Evolutionary conservation across 2,797 vertebrate species (phyloP).

Genomic region (Silurus lanzhouensis): DNA sequence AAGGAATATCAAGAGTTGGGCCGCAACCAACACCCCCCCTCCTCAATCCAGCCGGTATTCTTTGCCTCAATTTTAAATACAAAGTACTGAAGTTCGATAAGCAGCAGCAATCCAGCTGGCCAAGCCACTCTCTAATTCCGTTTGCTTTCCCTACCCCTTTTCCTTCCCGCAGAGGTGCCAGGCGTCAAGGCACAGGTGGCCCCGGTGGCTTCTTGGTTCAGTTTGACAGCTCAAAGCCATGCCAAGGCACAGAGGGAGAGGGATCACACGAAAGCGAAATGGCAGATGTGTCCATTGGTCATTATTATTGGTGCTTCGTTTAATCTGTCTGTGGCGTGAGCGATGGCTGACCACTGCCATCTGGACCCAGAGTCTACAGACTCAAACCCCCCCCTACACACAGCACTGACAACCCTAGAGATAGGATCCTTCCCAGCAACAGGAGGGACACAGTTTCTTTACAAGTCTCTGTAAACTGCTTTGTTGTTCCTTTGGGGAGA

Average conservation of each 20-base stretch:
- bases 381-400: not conserved
- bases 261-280: conserved; percentile 5
- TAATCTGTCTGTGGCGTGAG: conserved; percentile 71
- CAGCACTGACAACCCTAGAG: conserved; percentile 12
- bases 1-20: not conserved
- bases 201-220: conserved; percentile 24
- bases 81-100: not conserved
- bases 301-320: conserved; percentile 77
- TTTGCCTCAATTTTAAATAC: too few relatives aligned
- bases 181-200: conserved; percentile 38
- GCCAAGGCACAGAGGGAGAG: conserved; percentile 28
- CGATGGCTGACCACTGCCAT: conserved; percentile 75
- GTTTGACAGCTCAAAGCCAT: conserved; percentile 53
- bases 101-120: conserved; percentile 13
- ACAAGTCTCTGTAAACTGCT: not conserved
- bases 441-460: conserved; percentile 42
- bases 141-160: conserved; percentile 1
- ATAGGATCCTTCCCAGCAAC: conserved; percentile 45
- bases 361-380: conserved; percentile 64
- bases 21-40: too few relatives aligned
- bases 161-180: conserved; percentile 30
- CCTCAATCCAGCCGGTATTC: too few relatives aligned
- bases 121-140: conserved; percentile 3
- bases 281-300: conserved; percentile 59
- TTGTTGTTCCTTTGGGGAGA: conserved; percentile 44